Evolutionary conservation across 2,797 vertebrate genomes (phyloP), one percentile per base, ranked within the genome.

Genomic region (Ctenochaetus hawaiiensis): DNA sequence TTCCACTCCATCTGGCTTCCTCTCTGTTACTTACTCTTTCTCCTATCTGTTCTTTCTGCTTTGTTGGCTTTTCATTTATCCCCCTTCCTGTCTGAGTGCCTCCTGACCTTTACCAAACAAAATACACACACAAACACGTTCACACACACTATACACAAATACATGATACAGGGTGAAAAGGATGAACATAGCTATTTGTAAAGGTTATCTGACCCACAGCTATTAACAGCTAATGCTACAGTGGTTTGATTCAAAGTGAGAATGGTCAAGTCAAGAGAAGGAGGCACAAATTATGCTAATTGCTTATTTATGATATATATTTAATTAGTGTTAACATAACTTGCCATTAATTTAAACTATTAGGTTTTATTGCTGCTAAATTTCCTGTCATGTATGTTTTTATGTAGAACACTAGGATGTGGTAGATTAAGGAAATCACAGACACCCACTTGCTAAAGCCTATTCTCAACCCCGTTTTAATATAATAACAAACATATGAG

Each of bases 41-140:
- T 63, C 51, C 39, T 48, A 68, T 69, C 75, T 49, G 22, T 72
- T 87, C 61, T 81, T 72, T 85, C 81, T 87, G 84, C 87, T 89
- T 93, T 92, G 89, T 90, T 93, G 84, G 83, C 83, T 92, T 92
- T 93, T 89, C 89, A 91, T 94, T 91, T 92, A 85, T 92, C 87
- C 88, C 79, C 72, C 85, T 89, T 84, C 83, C 84, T 88, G 89
- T 85, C 72, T 83, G 80, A 91, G 83, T 86, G 75, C 62, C 79
- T 90, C 81, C 80, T 94, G 92, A 94, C 93, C 92, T 94, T 94
- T 93, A 83, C 47, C 67, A 73, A 88, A 71, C 72, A 72, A 82
- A 87, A 87, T 67, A 80, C 57, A 76, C 66, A 72, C 54, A 68
- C 22, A 78, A 66, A 76, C 43, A 56, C 22, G 30, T 51, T 37